Evolutionary conservation across 2,888 invertebrate genomes (phyloP), one percentile per base, ranked within the genome.

Genomic region (Himalopsyche kuldschensis): DNA sequence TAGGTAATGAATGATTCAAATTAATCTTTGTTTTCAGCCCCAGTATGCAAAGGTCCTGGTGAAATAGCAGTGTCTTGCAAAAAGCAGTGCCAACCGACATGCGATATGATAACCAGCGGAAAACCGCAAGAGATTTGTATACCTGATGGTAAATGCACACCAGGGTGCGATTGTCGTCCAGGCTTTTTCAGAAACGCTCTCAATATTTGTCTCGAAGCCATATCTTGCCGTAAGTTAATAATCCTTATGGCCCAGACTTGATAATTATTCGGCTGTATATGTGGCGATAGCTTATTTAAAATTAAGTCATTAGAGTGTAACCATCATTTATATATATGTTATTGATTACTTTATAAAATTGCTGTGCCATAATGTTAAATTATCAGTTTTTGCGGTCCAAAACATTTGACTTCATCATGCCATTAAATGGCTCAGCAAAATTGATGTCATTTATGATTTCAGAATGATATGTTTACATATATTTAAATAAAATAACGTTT

Each of bases 81-180:
- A 20, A 32, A 80, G 30, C 80, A 75, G 27, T 83, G 83, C 41
- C 83, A 80, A 20, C 80, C 80, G 27, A 76, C 77, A 17, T 83
- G 83, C 32, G 79, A 79, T n/a, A 75, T 47, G 2, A 79, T 83
- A 11, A 55, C 75, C 79, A 6, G 55, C 10, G 24, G 1, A 20
- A 55, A 55, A 10, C 24, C 55, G n/a, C 55, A 20, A 15, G 20
- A n/a, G 8, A 6, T 3, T 8, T 55, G 55, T 55, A 3, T 20
- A 55, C 55, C 55, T 1, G 20, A n/a, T 15, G 6, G 3, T 55
- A n/a, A n/a, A 24, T 55, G 55, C 20, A n/a, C 55, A 55, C 20
- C 20, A 55, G 55, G 55, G 1, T 55, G 55, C 20, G 24, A 55
- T 55, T 55, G 55, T 10, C 24, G 20, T 55, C 55, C 55, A 8